Base-by-base conservation (phyloP, 2,797 vertebrate species). In the Scarus forsteni region DNA sequence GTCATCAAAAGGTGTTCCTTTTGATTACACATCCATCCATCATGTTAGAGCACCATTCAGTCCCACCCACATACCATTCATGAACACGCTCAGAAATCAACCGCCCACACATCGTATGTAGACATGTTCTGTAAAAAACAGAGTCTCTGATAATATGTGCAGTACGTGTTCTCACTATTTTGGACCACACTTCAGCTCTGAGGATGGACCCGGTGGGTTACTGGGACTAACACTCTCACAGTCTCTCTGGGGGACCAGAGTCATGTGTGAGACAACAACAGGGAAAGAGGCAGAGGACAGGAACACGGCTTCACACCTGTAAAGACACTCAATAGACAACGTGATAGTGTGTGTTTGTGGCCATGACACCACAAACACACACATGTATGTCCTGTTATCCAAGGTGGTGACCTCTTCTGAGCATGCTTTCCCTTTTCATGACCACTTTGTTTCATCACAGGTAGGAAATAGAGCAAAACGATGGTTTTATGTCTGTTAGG, bases 351-450 rank as follows among this genome's bases (percentile, higher is more conserved):
- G 14, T 68, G 27, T 11, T 0, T 9, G 42, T 67, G 73, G 67
- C 79, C 75, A 81, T 86, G 75, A 81, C 75, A 73, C 40, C 46
- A 71, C 73, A 40, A 8, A 50, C 61, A 27, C 56, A 67, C 60
- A 83, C 74, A n/a, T n/a, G 75, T 66, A 64, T 73, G 70, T 77
- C 79, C 74, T 83, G 80, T 61, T 43, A 81, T 80, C 75, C 73
- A 70, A 72, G 6, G 42, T 63, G 59, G 79, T 84, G 83, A 88
- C 82, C 84, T 83, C 87, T 85, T 49, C 14, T 60, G 79, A 83
- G 75, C 82, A 87, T 79, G 63, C 66, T 85, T 81, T 60, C 81
- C 76, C 84, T 67, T 63, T 7, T 76, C 77, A 78, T 62, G 88
- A 85, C 85, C 85, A 80, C 80, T 83, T 53, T 58, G 16, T 44